Evolutionary conservation across 1,140 invertebrate species (phyloP).

Genomic region (Phthorimaea operculella): DNA sequence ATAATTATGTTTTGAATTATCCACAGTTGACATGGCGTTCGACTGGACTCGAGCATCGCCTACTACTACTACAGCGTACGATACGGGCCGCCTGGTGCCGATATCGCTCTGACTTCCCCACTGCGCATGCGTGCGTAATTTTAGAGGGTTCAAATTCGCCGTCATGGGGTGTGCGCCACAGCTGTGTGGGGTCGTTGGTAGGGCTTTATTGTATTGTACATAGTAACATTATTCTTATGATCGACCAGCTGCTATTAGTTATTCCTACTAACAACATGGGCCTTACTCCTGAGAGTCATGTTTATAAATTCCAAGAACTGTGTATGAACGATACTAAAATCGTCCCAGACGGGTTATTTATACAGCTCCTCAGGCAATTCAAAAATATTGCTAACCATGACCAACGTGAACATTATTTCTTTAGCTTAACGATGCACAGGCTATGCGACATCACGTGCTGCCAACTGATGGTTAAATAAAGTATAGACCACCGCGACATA

Average conservation of each 20-base stretch:
- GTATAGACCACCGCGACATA: constrained; percentile 27
- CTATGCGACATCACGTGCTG: not conserved
- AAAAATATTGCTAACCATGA: constrained; percentile 1
- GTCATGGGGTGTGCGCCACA: constrained; percentile 38
- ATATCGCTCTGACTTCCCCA: constrained; percentile 26
- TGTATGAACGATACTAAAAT: no score
- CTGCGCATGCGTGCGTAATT: constrained; percentile 55
- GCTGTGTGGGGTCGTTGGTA: constrained; percentile 9
- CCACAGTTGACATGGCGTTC: constrained; percentile 21
- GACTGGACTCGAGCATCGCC: constrained; percentile 42
- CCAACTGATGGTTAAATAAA: constrained; percentile 17
- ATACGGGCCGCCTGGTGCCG: constrained; percentile 30
- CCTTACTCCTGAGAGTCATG: not conserved
- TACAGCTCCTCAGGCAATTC: not conserved
- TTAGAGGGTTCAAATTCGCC: constrained; percentile 47
- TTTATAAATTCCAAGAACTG: no score
- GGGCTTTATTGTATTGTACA: constrained; percentile 1
- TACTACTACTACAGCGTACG: constrained; percentile 30
- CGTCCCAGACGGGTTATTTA: no score
- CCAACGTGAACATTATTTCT: constrained; percentile 3
- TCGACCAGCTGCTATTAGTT: not conserved
- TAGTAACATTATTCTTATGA: not conserved
- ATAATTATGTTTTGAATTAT: constrained; percentile 13
- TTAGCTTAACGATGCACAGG: not conserved
- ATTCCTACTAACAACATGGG: not conserved